A percentile compares a stretch with the other conserved stretches of the same genome.
phyloP scores from a whole-genome alignment of 2,888 invertebrate species.

The Drosophila fulvimacula region DNA sequence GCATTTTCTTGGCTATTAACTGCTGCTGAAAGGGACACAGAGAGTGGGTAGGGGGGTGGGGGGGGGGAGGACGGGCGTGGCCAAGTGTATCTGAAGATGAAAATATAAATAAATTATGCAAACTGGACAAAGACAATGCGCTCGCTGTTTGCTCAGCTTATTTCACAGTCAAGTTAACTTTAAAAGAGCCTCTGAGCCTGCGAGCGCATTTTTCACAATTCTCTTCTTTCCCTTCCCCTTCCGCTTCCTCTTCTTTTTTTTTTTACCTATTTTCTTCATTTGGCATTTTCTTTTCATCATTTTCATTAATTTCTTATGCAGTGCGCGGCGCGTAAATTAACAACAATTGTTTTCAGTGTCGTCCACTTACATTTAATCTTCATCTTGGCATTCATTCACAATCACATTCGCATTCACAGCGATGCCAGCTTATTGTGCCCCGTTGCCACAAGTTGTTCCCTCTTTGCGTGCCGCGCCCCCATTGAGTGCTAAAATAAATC shows the following conservation, averaged over 20 bases:
- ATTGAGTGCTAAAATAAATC: constrained; percentile 77
- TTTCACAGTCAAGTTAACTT: constrained; percentile 78
- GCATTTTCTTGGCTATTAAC: constrained; percentile 63
- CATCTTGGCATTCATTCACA: constrained; percentile 63
- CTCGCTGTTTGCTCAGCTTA: constrained; percentile 69
- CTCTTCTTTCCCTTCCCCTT: background rate
- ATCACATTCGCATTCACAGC: constrained; percentile 39
- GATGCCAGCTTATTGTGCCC: constrained; percentile 45
- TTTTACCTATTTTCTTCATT: constrained; percentile 11
- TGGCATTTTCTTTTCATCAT: constrained; percentile 27
- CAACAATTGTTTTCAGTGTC: constrained; percentile 73
- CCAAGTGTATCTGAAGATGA: constrained; percentile 31
- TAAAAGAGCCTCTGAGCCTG: constrained; percentile 60
- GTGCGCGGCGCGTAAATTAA: constrained; percentile 70
- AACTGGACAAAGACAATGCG: constrained; percentile 76
- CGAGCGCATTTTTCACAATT: constrained; percentile 33
- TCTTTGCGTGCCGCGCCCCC: constrained; percentile 24
- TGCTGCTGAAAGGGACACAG: constrained; percentile 18
- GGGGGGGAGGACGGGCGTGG: background rate
- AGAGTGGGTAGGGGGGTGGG: background rate
- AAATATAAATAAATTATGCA: constrained; percentile 78
- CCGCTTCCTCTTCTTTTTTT: background rate
- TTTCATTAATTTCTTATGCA: constrained; percentile 79
- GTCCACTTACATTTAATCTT: constrained; percentile 76
- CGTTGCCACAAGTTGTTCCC: constrained; percentile 31